These are phyloP conservation scores for Catonia carolina DNA, from an alignment of 2,888 invertebrate species.

Conservation along the genomic window DNA sequence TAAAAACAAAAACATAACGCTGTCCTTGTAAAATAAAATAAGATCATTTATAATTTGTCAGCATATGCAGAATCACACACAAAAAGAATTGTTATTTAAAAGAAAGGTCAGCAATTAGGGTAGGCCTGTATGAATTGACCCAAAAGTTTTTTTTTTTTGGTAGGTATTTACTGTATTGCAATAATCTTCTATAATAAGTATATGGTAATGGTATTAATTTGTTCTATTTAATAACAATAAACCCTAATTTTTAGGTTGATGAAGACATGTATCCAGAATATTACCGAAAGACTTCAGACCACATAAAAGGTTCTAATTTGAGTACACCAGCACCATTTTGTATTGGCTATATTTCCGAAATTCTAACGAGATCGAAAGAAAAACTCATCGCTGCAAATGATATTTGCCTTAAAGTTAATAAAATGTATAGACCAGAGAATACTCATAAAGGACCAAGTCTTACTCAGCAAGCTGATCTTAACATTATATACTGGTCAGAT, in stretches of 20 bases:
- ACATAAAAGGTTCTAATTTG: conserved; percentile 61
- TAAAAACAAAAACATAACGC: too few species aligned
- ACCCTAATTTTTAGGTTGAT: conserved; percentile 52
- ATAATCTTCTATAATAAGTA: too few species aligned
- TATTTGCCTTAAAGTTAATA: conserved; percentile 58
- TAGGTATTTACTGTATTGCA: too few species aligned
- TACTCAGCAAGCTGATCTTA: conserved; percentile 59
- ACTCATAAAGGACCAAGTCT: conserved; percentile 52
- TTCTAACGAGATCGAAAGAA: conserved; percentile 50
- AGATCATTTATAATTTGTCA: too few species aligned
- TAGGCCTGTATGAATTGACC: too few species aligned
- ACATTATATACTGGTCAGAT: conserved; percentile 69
- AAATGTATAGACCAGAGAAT: conserved; percentile 70
- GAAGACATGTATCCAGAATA: conserved; percentile 72
- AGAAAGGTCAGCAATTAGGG: too few species aligned
- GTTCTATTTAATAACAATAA: too few species aligned
- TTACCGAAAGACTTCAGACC: conserved; percentile 65
- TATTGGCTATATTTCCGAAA: conserved; percentile 60
- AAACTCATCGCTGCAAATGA: conserved; percentile 50
- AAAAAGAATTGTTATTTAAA: too few species aligned
- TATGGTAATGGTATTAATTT: too few species aligned
- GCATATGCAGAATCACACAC: too few species aligned
- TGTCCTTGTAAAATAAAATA: too few species aligned
- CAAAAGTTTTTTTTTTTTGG: too few species aligned
- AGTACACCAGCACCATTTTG: conserved; percentile 70